These are phyloP conservation scores for Oophaga sylvatica DNA, from an alignment of 2,797 vertebrate species.

Conservation along the genomic window DNA sequence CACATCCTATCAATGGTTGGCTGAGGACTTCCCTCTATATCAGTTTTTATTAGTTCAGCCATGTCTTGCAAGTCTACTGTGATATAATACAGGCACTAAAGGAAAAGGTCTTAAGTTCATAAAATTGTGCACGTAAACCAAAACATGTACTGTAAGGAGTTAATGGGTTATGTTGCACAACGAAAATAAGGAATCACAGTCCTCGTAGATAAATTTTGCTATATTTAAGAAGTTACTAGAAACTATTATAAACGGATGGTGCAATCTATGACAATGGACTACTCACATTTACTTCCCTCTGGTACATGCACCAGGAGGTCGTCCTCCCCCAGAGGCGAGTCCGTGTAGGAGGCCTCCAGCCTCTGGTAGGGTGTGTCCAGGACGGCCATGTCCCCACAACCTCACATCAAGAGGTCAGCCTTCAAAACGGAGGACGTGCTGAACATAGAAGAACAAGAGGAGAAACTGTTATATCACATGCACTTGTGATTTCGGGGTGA, in stretches of 20 bases:
- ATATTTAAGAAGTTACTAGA: neutral
- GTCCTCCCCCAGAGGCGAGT: constrained; percentile 93
- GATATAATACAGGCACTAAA: too few relatives aligned
- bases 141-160: neutral
- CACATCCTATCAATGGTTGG: too few relatives aligned
- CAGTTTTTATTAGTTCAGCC: too few relatives aligned
- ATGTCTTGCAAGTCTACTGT: too few relatives aligned
- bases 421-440: constrained; percentile 24
- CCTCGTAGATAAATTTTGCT: neutral
- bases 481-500: neutral
- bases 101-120: too few relatives aligned
- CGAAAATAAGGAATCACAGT: neutral
- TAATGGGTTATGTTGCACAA: neutral
- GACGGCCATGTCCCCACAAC: constrained; percentile 82
- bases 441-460: neutral
- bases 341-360: constrained; percentile 92
- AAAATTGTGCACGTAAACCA: neutral
- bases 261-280: neutral
- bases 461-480: neutral
- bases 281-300: constrained; percentile 92
- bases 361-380: constrained; percentile 96
- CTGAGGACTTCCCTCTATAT: too few relatives aligned
- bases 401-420: constrained; percentile 51
- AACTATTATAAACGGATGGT: neutral
- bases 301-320: constrained; percentile 92